Conservation (phyloP, 1,140 invertebrate species). For the Macrotrachela quadricornifera region DNA sequence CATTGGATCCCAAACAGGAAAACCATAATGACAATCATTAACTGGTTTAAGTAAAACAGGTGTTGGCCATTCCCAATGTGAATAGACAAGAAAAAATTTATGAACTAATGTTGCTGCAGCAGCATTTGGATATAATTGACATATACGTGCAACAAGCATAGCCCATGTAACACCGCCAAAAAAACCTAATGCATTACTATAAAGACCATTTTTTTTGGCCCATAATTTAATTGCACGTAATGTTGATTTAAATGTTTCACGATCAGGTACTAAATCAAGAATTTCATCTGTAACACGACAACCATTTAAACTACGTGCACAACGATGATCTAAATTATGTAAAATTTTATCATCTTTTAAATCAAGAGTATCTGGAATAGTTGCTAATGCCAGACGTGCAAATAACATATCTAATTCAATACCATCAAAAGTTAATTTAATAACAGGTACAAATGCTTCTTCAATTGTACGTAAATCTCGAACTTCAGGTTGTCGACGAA, state of each 20-base stretch:
- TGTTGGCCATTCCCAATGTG: constrained; percentile 59
- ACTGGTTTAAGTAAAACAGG: constrained; percentile 58
- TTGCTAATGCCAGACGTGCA: constrained; percentile 68
- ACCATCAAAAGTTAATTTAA: constrained; percentile 95
- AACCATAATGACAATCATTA: constrained; percentile 5
- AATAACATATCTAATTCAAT: constrained; percentile 97
- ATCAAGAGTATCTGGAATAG: constrained; percentile 62
- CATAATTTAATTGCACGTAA: constrained; percentile 86
- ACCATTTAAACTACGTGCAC: constrained; percentile 81
- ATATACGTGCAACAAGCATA: constrained; percentile 89
- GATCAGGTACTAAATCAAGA: constrained; percentile 73
- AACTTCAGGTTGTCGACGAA: constrained; percentile 67
- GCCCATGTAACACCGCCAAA: constrained; percentile 98
- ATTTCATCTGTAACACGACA: constrained; percentile 97
- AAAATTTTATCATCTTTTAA: constrained; percentile 68
- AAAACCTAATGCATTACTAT: constrained; percentile 91
- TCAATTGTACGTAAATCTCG: constrained; percentile 55
- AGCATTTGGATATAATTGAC: constrained; percentile 94
- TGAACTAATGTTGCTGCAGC: constrained; percentile 74
- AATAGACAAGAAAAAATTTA: constrained; percentile 84
- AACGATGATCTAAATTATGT: constrained; percentile 85
- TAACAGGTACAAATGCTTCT: constrained; percentile 95
- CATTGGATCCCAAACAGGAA: constrained; percentile 11
- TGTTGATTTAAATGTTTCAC: constrained; percentile 74
- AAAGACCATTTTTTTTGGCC: constrained; percentile 90